Evolutionary conservation across 2,113 vertebrate genomes (phyloP), one percentile per base, ranked within the genome.

Genomic region (Geothlypis trichas): DNA sequence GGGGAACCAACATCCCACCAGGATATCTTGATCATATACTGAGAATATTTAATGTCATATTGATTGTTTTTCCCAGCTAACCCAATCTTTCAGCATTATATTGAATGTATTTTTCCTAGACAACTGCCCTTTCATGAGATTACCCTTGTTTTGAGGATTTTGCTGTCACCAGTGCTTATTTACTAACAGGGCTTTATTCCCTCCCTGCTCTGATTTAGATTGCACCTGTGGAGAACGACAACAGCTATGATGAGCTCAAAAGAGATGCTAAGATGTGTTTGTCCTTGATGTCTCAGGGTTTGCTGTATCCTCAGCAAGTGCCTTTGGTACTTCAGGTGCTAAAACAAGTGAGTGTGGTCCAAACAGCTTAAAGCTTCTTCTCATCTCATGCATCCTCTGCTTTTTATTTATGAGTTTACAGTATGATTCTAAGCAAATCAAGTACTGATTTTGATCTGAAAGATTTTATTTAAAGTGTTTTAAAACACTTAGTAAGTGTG

Each of bases 241-340:
- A 99, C 96, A 99, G 98, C 95, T 99, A 99, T 2, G 99, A 99
- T 97, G 99, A 99, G 94, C 98, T 99, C 93, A 99, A 99, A 97
- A 99, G 98, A 98, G 99, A 99, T 91, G 99, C 99, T 39, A 99
- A 99, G 98, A 99, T 99, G 93, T 99, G 99, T 94, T 98, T 99
- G 91, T 99, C 98, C 9, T 97, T 99, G 91, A 99, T 99, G 99
- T 99, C 99, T 98, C 99, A 99, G 98, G 99, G 99, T 89, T 98
- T 99, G 96, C 98, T 99, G 82, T 99, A 99, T 98, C 97, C 98
- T 73, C 98, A 99, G 75, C 99, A 99, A 98, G 99, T 99, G 97
- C 98, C 99, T 93, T 98, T 98, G 98, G 99, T 99, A 89, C 98
- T 99, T 95, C 94, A 97, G 94, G 98, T 98, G 87, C 98, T 99